A percentile compares a stretch with the other conserved stretches of the same genome.
These are phyloP conservation scores for Fundulus diaphanus DNA, from an alignment of 2,797 vertebrate species.

Conservation along the genomic window DNA sequence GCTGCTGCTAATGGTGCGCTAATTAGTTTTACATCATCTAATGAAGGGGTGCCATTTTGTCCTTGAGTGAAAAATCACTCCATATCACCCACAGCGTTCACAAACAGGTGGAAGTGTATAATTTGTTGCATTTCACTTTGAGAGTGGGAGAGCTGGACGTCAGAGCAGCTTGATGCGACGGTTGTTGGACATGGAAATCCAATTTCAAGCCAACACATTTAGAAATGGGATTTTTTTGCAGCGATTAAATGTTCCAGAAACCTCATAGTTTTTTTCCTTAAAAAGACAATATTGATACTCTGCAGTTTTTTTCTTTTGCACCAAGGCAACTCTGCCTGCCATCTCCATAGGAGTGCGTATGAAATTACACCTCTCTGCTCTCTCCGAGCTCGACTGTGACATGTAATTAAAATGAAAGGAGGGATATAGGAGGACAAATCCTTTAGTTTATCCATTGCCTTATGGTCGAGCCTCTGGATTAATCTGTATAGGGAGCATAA, in stretches of 20 bases:
- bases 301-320: neutral
- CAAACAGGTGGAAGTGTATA: neutral
- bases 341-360: neutral
- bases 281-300: neutral
- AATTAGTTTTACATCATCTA: neutral
- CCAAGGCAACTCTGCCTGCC: neutral
- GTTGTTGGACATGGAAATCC: neutral
- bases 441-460: slow-evolving; percentile 17
- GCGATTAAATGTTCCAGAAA: neutral
- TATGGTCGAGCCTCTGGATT: slow-evolving; percentile 10
- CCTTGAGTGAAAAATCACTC: neutral
- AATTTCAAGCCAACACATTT: neutral
- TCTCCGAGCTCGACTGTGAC: neutral
- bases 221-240: neutral
- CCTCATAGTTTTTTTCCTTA: neutral
- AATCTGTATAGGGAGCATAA: slow-evolving; percentile 5
- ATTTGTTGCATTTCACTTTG: neutral
- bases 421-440: slow-evolving; percentile 21
- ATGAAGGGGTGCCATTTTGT: neutral
- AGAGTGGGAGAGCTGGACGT: neutral
- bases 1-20: neutral
- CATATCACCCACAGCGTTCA: neutral
- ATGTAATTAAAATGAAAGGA: slow-evolving; percentile 38
- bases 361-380: neutral
- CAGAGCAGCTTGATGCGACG: neutral